A percentile compares a stretch with the other conserved stretches of the same genome.
phyloP scores from a whole-genome alignment of 2,888 invertebrate species.

The Uloborus plumipes region DNA sequence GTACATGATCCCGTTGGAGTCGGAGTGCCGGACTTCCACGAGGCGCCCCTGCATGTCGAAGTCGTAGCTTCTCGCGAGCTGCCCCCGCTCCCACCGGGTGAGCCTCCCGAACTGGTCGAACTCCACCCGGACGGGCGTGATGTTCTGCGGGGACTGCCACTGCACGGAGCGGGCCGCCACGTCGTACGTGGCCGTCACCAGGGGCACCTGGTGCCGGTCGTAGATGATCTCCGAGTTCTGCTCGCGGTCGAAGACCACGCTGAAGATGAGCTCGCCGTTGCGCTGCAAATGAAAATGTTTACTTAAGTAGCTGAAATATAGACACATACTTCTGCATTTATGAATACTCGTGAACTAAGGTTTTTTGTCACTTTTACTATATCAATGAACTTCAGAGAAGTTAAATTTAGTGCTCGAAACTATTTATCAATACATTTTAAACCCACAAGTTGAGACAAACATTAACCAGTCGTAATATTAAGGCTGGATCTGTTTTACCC shows the following conservation, averaged over 20 bases:
- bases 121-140: slow-evolving; percentile 87
- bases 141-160: slow-evolving; percentile 79
- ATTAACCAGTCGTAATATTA: no score
- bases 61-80: slow-evolving; percentile 77
- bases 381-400: no score
- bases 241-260: slow-evolving; percentile 93
- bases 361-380: no score
- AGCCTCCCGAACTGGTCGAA: slow-evolving; percentile 85
- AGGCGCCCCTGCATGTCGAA: slow-evolving; percentile 90
- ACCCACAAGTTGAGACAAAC: no score
- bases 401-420: no score
- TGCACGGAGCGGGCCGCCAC: slow-evolving; percentile 88
- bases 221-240: slow-evolving; percentile 91
- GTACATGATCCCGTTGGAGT: slow-evolving; percentile 85
- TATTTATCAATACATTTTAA: no score
- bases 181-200: slow-evolving; percentile 91
- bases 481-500: no score
- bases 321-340: no score
- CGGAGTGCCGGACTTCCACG: slow-evolving; percentile 86
- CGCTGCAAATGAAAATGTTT: slow-evolving; percentile 76
- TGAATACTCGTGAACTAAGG: no score
- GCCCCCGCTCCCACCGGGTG: slow-evolving; percentile 92
- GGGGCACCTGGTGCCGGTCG: slow-evolving; percentile 84
- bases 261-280: slow-evolving; percentile 88
- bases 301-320: no score